Conservation (phyloP, 2,888 invertebrate species). For the Xylota sylvarum region DNA sequence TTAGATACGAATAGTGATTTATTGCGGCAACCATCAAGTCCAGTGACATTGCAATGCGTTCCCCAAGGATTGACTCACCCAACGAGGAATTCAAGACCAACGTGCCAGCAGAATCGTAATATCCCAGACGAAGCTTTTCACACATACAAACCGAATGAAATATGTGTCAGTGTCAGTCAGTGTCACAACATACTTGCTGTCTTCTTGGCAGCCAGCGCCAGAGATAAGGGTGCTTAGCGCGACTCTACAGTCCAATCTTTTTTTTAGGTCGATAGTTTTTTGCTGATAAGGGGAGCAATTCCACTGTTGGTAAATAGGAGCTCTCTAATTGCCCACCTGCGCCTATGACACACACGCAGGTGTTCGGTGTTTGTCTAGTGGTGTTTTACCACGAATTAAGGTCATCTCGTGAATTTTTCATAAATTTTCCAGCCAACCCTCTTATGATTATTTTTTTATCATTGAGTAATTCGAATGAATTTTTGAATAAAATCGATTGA, state of each 20-base stretch:
- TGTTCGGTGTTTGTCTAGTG: slow-evolving; percentile 37
- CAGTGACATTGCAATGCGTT: neutral
- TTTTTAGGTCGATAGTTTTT: slow-evolving; percentile 2
- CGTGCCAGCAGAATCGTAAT: neutral
- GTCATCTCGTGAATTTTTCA: slow-evolving; percentile 1
- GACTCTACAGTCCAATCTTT: neutral
- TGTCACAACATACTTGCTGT: neutral
- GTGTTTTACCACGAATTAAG: neutral
- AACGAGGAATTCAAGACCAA: neutral
- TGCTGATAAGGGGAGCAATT: slow-evolving; percentile 12
- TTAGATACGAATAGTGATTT: neutral
- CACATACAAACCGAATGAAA: neutral
- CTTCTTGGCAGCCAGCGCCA: neutral
- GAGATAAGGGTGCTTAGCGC: neutral
- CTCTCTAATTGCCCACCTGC: slow-evolving; percentile 29
- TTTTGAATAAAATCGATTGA: slow-evolving; percentile 1
- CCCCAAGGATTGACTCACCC: neutral
- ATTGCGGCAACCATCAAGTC: neutral
- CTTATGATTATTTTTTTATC: neutral
- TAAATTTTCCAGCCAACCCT: neutral
- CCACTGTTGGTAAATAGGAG: slow-evolving; percentile 1
- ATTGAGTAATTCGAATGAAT: neutral
- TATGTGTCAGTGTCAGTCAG: neutral
- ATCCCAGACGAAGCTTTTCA: neutral
- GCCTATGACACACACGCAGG: slow-evolving; percentile 54